Base-by-base conservation (phyloP, 1,140 invertebrate species). In the Catajapyx aquilonaris region DNA sequence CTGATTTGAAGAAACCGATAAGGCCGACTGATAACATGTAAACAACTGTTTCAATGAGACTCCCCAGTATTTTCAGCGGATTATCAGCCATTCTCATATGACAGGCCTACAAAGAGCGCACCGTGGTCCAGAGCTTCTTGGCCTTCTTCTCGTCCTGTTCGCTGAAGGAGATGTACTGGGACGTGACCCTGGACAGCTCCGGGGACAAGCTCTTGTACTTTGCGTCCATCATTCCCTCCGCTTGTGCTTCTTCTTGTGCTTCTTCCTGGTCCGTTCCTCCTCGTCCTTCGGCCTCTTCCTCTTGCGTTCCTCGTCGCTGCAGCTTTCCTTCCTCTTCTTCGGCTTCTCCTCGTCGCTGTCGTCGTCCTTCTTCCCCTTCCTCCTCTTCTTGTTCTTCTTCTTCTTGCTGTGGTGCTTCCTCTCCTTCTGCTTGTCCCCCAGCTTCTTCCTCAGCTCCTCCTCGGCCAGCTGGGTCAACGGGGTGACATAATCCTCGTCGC, bases 391-490 rank as follows among this genome's bases (percentile, higher is more conserved):
- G 16, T 25, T 33, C 43, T 63, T 60, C 34, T 62, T 60, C 17
- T 59, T 58, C 28, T 41, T 35, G 20, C 46, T 43, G 19, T 34
- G 16, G 21, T 34, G 21, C 33, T 44, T 38, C 34, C 39, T 19
- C 23, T 20, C 21, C 42, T 67, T 65, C 39, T 66, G 68, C 19
- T 60, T 49, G 36, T 64, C 60, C 31, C 56, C 56, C 11, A 62
- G 37, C 46, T 75, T 79, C 41, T 67, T 61, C 42, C 64, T 62
- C 4, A 86, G 51, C 53, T 87, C 83, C 37, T 74, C 67, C 42
- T 81, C 76, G 23, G 80, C 57, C 32, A 88, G 53, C 41, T 72
- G 71, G 20, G 79, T 83, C 13, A 88, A 53, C 9, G 84, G 84
- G 3, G 84, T 87, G 1, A 71, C 56, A 53, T 80, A 81, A 39